phyloP scores from a whole-genome alignment of 92 coral and sea anemone genomes.

The Palythoa caribaeorum region DNA sequence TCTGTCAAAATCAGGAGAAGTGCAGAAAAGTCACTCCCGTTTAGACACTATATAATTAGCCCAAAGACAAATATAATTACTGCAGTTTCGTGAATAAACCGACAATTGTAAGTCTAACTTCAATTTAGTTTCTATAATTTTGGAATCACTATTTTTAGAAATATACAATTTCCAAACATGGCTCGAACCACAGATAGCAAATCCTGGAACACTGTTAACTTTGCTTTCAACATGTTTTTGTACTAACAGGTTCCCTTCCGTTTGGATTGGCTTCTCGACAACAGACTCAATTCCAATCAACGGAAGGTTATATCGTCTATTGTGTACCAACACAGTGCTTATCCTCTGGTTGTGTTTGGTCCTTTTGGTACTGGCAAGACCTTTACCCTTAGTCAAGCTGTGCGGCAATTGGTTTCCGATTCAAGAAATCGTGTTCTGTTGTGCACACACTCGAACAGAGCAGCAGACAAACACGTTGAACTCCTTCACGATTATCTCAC shows the following conservation, averaged over 20 bases:
- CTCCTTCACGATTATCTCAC: constrained; percentile 70
- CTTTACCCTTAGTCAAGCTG: constrained; percentile 83
- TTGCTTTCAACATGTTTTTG: background rate
- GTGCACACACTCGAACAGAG: constrained; percentile 96
- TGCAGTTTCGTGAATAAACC: no score
- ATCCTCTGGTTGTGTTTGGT: constrained; percentile 91
- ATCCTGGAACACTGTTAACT: background rate
- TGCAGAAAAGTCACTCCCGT: no score
- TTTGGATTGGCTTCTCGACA: constrained; percentile 58
- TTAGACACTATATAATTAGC: no score
- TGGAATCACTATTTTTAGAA: background rate
- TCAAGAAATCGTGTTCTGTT: constrained; percentile 78
- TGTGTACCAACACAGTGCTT: constrained; percentile 51
- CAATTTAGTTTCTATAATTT: background rate
- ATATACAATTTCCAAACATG: background rate
- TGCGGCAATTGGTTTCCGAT: constrained; percentile 71
- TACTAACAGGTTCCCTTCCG: constrained; percentile 15
- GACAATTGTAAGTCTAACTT: no score
- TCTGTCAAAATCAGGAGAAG: no score
- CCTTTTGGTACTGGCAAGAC: constrained; percentile 99
- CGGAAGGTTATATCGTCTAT: constrained; percentile 68
- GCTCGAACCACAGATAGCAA: no score
- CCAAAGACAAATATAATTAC: no score
- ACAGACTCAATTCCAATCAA: constrained; percentile 67
- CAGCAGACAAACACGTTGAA: constrained; percentile 92